Evolutionary conservation across 1,140 invertebrate species (phyloP), one percentile per base, ranked within the genome.

Genomic region (Armadillidium nasatum): DNA sequence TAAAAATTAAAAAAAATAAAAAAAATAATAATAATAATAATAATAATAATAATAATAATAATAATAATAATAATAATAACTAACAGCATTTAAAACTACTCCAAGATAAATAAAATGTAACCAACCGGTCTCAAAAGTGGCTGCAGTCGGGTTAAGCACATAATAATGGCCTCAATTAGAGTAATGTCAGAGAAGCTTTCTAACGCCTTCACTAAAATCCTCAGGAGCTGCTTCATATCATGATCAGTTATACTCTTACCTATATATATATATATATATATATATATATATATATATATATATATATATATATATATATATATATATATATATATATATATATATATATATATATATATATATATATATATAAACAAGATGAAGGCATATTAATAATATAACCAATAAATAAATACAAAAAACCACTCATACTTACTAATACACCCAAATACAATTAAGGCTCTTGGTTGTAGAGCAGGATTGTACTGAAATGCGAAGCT

Each of bases 401-500:
- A 3, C 10, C 9, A 60, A 6, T n/a, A 67, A 4, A 0, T 10
- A 10, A 33, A 69, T 19, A 33, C 0, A 72, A 72, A 33, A 33
- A 3, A 33, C 33, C 33, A 33, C n/a, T 33, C 33, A 33, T 33
- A 84, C 83, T 88, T 88, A 87, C 94, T 96, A 71, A 98, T 98
- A 84, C 96, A 98, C 13, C 96, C 96, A 85, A 95, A 98, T 4
- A 98, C 96, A 79, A 98, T 98, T 0, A 97, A 86, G 0, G 96
- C 96, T 77, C 96, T 86, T 0, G 96, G 96, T 83, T 99, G 96
- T 2, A 98, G 85, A 4, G 97, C 96, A 19, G 96, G 96, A 86
- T 99, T 99, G 84, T 95, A 97, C 84, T 95, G 95, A 85, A 98
- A 98, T 13, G 96, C 96, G 87, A 98, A 97, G 84, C 91, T 94